Conservation (phyloP, 1,140 invertebrate species). For the Manduca sexta region DNA sequence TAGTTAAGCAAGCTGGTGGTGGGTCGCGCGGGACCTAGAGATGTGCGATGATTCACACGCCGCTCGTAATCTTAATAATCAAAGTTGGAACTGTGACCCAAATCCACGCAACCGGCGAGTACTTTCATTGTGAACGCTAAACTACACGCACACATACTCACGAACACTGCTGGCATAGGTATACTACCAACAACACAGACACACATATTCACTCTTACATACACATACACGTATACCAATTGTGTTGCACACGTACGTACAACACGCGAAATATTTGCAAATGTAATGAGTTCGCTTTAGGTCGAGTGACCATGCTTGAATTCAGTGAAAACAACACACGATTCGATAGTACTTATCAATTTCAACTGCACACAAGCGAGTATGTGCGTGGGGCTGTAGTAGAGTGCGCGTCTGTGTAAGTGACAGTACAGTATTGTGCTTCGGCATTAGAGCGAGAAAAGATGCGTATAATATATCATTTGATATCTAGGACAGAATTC, state of each 20-base stretch:
- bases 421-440: conserved; percentile 53
- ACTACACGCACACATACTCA: conserved; percentile 35
- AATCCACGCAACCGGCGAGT: conserved; percentile 63
- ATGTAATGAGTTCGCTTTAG: conserved; percentile 16
- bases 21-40: conserved; percentile 33
- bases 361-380: not conserved
- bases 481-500: conserved; percentile 57
- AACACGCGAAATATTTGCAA: conserved; percentile 30
- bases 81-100: conserved; percentile 66
- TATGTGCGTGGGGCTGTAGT: not conserved
- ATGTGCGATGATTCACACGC: conserved; percentile 66
- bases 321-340: conserved; percentile 2
- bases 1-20: conserved; percentile 2
- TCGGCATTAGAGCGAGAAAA: conserved; percentile 58
- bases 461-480: conserved; percentile 54
- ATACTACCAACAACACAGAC: conserved; percentile 12
- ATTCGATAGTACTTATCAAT: not conserved
- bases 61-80: conserved; percentile 66
- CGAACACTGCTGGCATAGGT: conserved; percentile 16
- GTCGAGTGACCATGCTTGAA: conserved; percentile 12
- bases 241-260: conserved; percentile 16
- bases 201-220: conserved; percentile 21
- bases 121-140: conserved; percentile 68
- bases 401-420: conserved; percentile 18
- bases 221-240: conserved; percentile 14